These are phyloP conservation scores for Agonum fuliginosum DNA, from an alignment of 2,888 invertebrate genomes.

Conservation along the genomic window DNA sequence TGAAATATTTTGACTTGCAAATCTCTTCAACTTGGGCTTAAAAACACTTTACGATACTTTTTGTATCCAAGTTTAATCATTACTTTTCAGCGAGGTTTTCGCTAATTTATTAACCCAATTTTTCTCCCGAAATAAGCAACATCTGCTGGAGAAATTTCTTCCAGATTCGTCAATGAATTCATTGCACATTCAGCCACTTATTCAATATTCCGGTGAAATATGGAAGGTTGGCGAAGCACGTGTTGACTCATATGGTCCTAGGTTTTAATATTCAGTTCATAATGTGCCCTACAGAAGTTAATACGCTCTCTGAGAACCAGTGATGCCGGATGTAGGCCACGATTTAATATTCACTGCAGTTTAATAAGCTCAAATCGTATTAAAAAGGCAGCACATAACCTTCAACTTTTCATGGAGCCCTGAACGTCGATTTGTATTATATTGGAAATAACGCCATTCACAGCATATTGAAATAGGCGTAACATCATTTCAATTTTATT, in stretches of 20 bases:
- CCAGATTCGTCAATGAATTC: neutral
- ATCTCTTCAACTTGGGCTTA: constrained; percentile 20
- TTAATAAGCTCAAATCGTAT: neutral
- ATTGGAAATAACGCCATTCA: no score
- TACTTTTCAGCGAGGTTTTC: constrained; percentile 36
- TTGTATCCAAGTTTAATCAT: constrained; percentile 39
- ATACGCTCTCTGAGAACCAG: constrained; percentile 30
- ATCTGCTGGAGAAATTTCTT: no score
- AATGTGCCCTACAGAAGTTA: constrained; percentile 28
- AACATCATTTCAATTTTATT: no score
- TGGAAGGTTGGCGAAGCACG: constrained; percentile 30
- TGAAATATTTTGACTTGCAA: constrained; percentile 39
- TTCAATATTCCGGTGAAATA: constrained; percentile 45
- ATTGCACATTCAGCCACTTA: constrained; percentile 44
- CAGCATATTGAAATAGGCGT: no score
- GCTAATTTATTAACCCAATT: constrained; percentile 36
- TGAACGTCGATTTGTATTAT: no score
- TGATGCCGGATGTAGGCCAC: neutral
- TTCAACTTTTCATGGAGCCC: no score
- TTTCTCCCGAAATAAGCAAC: constrained; percentile 13
- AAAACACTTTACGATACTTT: constrained; percentile 39
- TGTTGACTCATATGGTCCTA: constrained; percentile 17
- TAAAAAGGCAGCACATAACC: no score
- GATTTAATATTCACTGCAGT: neutral
- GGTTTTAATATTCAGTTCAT: constrained; percentile 46